phyloP scores from a whole-genome alignment of 1,140 invertebrate species.

The Thaumetopoea pityocampa region DNA sequence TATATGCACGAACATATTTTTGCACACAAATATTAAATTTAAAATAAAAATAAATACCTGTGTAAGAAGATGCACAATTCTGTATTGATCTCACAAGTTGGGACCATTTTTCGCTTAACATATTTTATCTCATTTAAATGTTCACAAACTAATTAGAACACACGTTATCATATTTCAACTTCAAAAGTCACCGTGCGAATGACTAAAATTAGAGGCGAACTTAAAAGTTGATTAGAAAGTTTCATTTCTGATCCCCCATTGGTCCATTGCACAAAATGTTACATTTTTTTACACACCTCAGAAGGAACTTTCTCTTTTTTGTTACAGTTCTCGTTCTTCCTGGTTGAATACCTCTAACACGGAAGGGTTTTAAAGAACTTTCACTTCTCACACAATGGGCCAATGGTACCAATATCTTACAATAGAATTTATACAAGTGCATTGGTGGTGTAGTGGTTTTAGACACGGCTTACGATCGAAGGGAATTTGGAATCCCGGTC shows the following conservation, averaged over 20 bases:
- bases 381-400: conserved; percentile 55
- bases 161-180: conserved; percentile 21
- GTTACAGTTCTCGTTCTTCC: conserved; percentile 64
- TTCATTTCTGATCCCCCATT: conserved; percentile 39
- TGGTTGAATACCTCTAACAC: conserved; percentile 48
- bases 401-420: conserved; percentile 31
- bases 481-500: too few relatives aligned
- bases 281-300: conserved; percentile 46
- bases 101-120: too few relatives aligned
- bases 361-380: conserved; percentile 58
- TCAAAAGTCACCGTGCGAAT: conserved; percentile 49
- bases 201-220: conserved; percentile 32
- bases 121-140: not conserved
- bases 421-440: too few relatives aligned
- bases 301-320: conserved; percentile 68
- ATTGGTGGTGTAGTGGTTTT: too few relatives aligned
- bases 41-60: too few relatives aligned
- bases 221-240: conserved; percentile 66
- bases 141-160: not conserved
- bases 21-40: too few relatives aligned
- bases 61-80: too few relatives aligned
- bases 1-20: too few relatives aligned
- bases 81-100: too few relatives aligned
- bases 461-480: too few relatives aligned
- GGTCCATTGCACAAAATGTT: conserved; percentile 45